Evolutionary conservation across 2,888 invertebrate genomes (phyloP).

Genomic region (Papilio gigon): DNA sequence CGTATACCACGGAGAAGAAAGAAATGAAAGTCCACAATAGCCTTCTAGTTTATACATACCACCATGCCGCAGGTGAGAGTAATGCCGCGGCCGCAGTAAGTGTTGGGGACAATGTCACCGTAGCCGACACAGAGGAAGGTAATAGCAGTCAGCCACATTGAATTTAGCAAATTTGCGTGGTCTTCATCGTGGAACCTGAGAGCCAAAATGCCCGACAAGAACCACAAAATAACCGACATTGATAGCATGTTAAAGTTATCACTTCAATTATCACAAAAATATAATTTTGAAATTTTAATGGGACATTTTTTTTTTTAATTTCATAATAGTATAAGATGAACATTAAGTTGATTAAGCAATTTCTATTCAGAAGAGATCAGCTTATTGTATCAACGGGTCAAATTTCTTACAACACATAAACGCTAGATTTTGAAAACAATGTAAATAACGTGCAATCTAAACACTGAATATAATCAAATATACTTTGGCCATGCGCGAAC

Average conservation of each 20-base stretch:
- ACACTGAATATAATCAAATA: constrained; percentile 73
- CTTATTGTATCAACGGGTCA: constrained; percentile 65
- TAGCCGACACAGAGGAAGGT: constrained; percentile 99
- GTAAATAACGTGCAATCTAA: constrained; percentile 80
- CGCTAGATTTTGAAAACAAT: constrained; percentile 65
- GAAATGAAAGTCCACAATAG: constrained; percentile 63
- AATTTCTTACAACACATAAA: constrained; percentile 69
- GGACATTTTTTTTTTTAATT: neutral
- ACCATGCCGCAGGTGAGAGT: constrained; percentile 99
- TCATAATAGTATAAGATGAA: constrained; percentile 7
- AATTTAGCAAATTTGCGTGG: constrained; percentile 99
- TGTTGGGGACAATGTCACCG: constrained; percentile 99
- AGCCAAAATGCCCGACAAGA: constrained; percentile 82
- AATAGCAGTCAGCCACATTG: constrained; percentile 99
- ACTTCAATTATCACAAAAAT: constrained; percentile 20
- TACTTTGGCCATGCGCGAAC: constrained; percentile 76
- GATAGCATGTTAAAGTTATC: constrained; percentile 23
- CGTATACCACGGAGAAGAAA: constrained; percentile 40
- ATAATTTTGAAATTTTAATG: neutral
- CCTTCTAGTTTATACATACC: constrained; percentile 88
- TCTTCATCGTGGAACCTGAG: constrained; percentile 98
- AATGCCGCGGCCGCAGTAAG: constrained; percentile 99
- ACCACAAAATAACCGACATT: constrained; percentile 76
- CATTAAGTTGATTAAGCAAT: constrained; percentile 9
- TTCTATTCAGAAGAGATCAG: constrained; percentile 42